Conservation (phyloP, 2,888 invertebrate species). For the Halictus quadricinctus region DNA sequence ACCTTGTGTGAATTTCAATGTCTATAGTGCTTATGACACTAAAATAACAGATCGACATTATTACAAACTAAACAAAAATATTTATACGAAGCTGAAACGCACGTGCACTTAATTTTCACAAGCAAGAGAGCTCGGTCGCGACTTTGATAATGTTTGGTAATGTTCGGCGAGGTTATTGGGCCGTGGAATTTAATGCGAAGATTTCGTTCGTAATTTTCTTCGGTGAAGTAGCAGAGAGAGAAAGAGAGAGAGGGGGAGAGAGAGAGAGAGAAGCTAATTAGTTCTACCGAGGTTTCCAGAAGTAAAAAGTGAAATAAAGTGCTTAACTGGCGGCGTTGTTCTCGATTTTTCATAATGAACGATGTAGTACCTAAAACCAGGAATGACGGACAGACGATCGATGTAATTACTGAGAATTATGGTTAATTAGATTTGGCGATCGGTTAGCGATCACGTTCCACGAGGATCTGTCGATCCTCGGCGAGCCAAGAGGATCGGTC, state of each 20-base stretch:
- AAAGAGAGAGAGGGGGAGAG: neutral
- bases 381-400: constrained; percentile 72
- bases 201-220: neutral
- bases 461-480: constrained; percentile 40
- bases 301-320: neutral
- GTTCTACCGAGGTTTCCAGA: neutral
- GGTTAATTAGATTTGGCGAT: constrained; percentile 76
- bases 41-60: too few relatives aligned
- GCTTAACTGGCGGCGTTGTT: neutral
- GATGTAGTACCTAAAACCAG: constrained; percentile 41
- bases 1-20: too few relatives aligned
- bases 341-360: neutral
- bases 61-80: too few relatives aligned
- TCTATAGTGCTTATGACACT: too few relatives aligned
- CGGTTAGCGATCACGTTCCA: constrained; percentile 49
- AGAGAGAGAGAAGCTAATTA: neutral
- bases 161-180: neutral
- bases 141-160: neutral
- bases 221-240: neutral
- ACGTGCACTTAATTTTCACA: neutral
- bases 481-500: constrained; percentile 42
- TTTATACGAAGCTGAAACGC: too few relatives aligned
- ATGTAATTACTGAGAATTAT: constrained; percentile 73
- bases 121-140: neutral
- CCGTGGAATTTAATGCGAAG: neutral